phyloP scores from a whole-genome alignment of 64 coral and sea anemone species.

The Cladopsammia gracilis region DNA sequence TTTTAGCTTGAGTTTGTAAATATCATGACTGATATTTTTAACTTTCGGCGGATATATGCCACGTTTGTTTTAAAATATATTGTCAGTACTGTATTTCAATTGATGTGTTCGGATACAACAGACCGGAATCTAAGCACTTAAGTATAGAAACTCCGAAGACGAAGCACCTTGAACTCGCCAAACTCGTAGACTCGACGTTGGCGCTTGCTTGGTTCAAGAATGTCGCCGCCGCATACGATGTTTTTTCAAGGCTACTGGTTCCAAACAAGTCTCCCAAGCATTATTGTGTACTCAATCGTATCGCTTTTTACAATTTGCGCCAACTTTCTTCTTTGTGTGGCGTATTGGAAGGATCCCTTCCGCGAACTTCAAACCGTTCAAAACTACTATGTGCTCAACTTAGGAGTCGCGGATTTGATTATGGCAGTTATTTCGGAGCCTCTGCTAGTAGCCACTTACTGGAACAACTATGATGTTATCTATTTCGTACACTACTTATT shows the following conservation, averaged over 20 bases:
- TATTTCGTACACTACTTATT: conserved; percentile 53
- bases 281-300: conserved; percentile 9
- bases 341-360: conserved; percentile 54
- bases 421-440: conserved; percentile 65
- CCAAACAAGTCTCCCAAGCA: conserved; percentile 16
- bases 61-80: too few species aligned
- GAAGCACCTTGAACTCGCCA: not conserved
- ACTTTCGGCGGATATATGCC: too few species aligned
- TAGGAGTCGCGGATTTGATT: conserved; percentile 56
- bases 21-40: too few species aligned
- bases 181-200: too few species aligned
- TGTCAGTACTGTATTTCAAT: too few species aligned
- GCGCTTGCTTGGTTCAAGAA: not conserved
- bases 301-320: conserved; percentile 32
- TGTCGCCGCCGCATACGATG: not conserved
- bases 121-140: too few species aligned
- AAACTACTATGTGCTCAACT: conserved; percentile 58
- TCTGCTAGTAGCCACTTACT: conserved; percentile 36
- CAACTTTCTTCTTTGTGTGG: conserved; percentile 22
- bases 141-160: too few species aligned
- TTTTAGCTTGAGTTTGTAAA: too few species aligned
- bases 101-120: too few species aligned
- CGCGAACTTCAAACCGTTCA: conserved; percentile 21
- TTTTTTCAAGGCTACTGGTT: conserved; percentile 68
- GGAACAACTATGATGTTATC: conserved; percentile 19